Evolutionary conservation across 2,888 invertebrate genomes (phyloP).

Genomic region (Drosophila hamatofila): DNA sequence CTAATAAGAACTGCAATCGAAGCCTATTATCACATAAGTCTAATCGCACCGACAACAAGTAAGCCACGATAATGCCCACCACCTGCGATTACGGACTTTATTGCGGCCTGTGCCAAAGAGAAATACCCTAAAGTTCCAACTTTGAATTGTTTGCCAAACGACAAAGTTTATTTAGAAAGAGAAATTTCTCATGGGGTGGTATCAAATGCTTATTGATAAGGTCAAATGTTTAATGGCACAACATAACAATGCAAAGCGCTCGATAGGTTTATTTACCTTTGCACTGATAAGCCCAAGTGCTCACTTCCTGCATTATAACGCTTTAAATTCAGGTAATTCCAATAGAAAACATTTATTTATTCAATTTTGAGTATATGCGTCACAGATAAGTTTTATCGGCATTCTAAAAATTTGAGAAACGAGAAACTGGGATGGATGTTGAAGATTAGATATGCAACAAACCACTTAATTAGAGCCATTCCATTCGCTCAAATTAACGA

Average conservation of each 20-base stretch:
- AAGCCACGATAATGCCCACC: slow-evolving; percentile 42
- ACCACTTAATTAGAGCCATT: slow-evolving; percentile 1
- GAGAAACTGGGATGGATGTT: slow-evolving; percentile 12
- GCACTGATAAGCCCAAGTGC: slow-evolving; percentile 32
- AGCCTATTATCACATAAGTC: slow-evolving; percentile 48
- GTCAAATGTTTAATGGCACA: not conserved
- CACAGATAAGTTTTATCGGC: slow-evolving; percentile 14
- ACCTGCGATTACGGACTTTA: slow-evolving; percentile 58
- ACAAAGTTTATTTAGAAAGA: not conserved
- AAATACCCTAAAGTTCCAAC: slow-evolving; percentile 14
- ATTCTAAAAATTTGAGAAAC: not conserved
- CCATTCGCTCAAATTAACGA: not conserved
- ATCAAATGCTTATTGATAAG: slow-evolving; percentile 23
- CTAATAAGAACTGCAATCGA: slow-evolving; percentile 46
- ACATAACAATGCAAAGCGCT: not conserved
- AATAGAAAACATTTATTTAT: slow-evolving; percentile 3
- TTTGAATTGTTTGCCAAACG: not conserved
- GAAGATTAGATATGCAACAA: slow-evolving; percentile 9
- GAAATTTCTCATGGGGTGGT: not conserved
- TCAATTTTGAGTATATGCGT: slow-evolving; percentile 5
- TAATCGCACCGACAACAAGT: slow-evolving; percentile 22
- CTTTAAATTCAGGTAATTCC: not conserved
- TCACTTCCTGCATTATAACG: slow-evolving; percentile 24
- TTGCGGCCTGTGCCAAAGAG: slow-evolving; percentile 27
- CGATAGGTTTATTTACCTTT: slow-evolving; percentile 6